Conservation (phyloP, 2,888 invertebrate species). For the Leucophenga montana region DNA sequence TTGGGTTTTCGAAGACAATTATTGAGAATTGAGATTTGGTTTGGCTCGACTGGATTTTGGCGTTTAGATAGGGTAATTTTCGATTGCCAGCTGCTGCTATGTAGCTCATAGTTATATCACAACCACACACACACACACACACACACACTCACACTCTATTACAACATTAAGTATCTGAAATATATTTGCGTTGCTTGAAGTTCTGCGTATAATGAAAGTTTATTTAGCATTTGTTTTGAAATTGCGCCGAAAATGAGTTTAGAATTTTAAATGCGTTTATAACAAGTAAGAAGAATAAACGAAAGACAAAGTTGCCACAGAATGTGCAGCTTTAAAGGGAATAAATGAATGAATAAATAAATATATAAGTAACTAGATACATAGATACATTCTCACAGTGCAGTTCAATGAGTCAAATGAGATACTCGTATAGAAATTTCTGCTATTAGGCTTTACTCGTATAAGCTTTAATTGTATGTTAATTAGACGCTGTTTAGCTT, state of each 20-base stretch:
- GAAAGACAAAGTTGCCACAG: conserved; percentile 21
- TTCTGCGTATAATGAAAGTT: conserved; percentile 45
- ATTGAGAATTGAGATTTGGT: conserved; percentile 53
- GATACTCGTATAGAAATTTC: background rate
- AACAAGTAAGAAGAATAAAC: conserved; percentile 29
- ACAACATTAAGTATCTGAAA: background rate
- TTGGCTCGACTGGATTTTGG: conserved; percentile 16
- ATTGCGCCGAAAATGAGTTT: conserved; percentile 42
- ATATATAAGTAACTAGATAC: background rate
- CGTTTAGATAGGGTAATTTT: no score
- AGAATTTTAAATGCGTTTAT: conserved; percentile 46
- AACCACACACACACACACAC: conserved; percentile 38
- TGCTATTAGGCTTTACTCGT: background rate
- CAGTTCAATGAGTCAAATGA: conserved; percentile 2
- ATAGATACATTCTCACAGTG: no score
- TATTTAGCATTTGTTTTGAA: conserved; percentile 43
- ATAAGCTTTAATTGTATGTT: background rate
- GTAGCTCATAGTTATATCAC: conserved; percentile 51
- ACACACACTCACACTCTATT: conserved; percentile 28
- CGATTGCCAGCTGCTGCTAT: conserved; percentile 23
- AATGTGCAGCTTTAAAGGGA: background rate
- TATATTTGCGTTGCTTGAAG: conserved; percentile 43
- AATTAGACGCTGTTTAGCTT: conserved; percentile 14
- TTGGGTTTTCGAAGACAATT: conserved; percentile 49
- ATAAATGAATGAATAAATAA: background rate